phyloP scores from a whole-genome alignment of 2,888 invertebrate species.

The Paralinhomoeus sp. region DNA sequence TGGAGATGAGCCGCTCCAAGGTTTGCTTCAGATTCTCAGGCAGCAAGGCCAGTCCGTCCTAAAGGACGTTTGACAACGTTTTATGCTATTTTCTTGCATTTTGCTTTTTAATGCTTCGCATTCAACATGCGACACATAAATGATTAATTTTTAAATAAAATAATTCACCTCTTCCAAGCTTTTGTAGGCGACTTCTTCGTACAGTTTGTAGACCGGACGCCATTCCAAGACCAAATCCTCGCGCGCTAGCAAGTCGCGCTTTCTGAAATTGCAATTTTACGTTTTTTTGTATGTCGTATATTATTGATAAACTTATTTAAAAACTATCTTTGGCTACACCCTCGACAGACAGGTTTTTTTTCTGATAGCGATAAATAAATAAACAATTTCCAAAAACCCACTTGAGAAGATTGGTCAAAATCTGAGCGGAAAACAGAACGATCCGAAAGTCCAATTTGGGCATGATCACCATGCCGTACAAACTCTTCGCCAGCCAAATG shows the following conservation, averaged over 20 bases:
- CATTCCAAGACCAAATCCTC: constrained; percentile 59
- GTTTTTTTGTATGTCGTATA: too few relatives aligned
- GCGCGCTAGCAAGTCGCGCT: constrained; percentile 48
- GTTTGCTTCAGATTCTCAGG: constrained; percentile 26
- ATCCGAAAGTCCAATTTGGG: constrained; percentile 52
- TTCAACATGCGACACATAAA: too few relatives aligned
- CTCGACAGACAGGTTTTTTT: too few relatives aligned
- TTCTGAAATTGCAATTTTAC: too few relatives aligned
- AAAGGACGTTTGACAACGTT: too few relatives aligned
- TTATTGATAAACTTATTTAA: too few relatives aligned
- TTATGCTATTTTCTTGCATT: too few relatives aligned
- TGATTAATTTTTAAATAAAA: too few relatives aligned
- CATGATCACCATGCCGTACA: constrained; percentile 50
- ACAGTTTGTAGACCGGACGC: constrained; percentile 53
- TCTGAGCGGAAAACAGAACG: constrained; percentile 45
- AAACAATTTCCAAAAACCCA: constrained; percentile 33
- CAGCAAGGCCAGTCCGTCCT: constrained; percentile 20
- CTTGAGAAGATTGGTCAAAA: constrained; percentile 48
- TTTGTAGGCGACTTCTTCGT: constrained; percentile 21
- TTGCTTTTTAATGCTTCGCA: too few relatives aligned
- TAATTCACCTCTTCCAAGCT: constrained; percentile 8
- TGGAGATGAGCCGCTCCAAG: constrained; percentile 25
- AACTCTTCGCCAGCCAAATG: constrained; percentile 50
- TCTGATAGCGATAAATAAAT: too few relatives aligned
- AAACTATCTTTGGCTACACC: too few relatives aligned